These are phyloP conservation scores for Streblospio benedicti DNA, from an alignment of 1,140 invertebrate species.

Conservation along the genomic window DNA sequence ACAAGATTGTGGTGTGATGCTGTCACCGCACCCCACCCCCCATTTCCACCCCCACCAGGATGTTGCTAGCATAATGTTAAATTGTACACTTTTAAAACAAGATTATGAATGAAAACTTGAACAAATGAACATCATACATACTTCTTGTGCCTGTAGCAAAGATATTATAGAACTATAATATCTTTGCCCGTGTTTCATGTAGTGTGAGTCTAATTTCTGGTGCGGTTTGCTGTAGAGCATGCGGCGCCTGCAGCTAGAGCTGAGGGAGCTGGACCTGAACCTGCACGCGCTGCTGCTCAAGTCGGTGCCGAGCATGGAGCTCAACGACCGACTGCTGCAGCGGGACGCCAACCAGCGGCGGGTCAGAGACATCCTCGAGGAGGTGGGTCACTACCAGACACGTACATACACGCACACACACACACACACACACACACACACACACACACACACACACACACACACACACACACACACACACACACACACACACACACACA, in stretches of 20 bases:
- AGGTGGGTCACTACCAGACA: background rate
- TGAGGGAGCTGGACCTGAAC: slow-evolving; percentile 17
- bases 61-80: too few relatives aligned
- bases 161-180: too few relatives aligned
- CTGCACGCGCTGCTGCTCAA: slow-evolving; percentile 14
- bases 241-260: slow-evolving; percentile 16
- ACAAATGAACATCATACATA: too few relatives aligned
- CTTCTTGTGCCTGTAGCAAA: too few relatives aligned
- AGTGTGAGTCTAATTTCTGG: too few relatives aligned
- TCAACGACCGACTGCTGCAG: slow-evolving; percentile 8
- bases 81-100: too few relatives aligned
- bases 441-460: background rate
- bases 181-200: too few relatives aligned
- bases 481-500: slow-evolving; percentile 3
- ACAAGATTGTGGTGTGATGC: too few relatives aligned
- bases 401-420: slow-evolving; percentile 1
- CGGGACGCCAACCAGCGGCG: slow-evolving; percentile 4
- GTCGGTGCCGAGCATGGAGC: slow-evolving; percentile 16
- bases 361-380: slow-evolving; percentile 7
- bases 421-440: slow-evolving; percentile 2
- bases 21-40: too few relatives aligned
- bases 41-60: too few relatives aligned
- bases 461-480: background rate
- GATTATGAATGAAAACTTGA: too few relatives aligned
- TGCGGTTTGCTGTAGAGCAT: background rate